These are phyloP conservation scores for Ictidomys tridecemlineatus DNA, from an alignment of 2,113 vertebrate genomes.

Conservation along the genomic window DNA sequence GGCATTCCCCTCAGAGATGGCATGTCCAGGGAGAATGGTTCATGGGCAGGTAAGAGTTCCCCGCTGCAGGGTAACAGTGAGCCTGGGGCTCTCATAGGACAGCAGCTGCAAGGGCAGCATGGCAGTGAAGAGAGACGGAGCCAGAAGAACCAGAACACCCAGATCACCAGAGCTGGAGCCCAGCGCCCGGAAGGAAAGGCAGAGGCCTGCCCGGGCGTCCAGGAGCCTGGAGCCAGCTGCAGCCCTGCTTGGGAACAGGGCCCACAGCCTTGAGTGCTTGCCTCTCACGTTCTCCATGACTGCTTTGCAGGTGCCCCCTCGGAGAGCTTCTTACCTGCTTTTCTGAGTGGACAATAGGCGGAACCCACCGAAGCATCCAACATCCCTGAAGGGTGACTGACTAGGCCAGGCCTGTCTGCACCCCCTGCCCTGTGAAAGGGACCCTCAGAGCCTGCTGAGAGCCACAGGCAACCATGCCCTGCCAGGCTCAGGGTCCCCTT, in stretches of 20 bases:
- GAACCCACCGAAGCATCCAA: neutral
- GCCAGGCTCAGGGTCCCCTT: neutral
- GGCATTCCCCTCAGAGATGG: neutral
- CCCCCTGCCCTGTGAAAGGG: neutral
- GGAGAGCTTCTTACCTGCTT: constrained; percentile 1
- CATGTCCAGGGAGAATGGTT: neutral
- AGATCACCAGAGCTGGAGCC: neutral
- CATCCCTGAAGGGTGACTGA: too few relatives aligned
- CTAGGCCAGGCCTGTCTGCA: neutral
- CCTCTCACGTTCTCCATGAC: constrained; percentile 25
- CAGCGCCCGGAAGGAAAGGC: neutral
- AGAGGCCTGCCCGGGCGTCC: rapidly evolving
- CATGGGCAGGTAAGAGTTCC: neutral
- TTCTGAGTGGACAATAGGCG: neutral
- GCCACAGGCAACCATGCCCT: neutral
- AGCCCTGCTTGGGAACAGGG: neutral
- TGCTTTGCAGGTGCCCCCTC: constrained; percentile 17
- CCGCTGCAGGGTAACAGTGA: rapidly evolving
- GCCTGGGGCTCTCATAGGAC: neutral
- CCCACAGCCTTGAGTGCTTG: neutral
- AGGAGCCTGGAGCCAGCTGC: neutral
- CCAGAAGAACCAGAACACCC: neutral
- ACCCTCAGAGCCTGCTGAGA: too few relatives aligned
- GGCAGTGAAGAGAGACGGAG: neutral
- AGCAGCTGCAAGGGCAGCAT: rapidly evolving